A percentile compares a stretch with the other conserved stretches of the same genome.
Conservation (phyloP, 2,113 vertebrate species). For the Trochalopteron elliotii region DNA sequence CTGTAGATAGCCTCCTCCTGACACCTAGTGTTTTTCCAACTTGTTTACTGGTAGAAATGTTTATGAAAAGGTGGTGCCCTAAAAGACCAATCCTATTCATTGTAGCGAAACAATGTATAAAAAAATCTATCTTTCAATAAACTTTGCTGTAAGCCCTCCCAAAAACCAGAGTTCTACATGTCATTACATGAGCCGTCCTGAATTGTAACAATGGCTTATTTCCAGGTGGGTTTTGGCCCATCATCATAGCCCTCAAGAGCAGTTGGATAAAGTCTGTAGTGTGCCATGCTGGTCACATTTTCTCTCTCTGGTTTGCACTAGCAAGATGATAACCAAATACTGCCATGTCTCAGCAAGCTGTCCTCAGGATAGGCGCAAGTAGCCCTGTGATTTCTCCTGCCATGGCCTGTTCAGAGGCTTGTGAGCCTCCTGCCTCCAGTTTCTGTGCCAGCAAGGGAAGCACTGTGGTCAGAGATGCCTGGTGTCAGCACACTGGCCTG, state of each 20-base stretch:
- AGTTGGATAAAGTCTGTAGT: not conserved
- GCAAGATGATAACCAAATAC: not conserved
- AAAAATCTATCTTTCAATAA: too few species aligned
- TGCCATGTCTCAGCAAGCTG: not conserved
- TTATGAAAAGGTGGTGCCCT: too few species aligned
- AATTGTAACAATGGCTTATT: too few species aligned
- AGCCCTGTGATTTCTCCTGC: not conserved
- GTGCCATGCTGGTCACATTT: not conserved
- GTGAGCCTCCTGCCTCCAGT: not conserved
- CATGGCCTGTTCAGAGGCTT: not conserved
- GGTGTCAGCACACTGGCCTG: not conserved
- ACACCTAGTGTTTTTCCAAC: too few species aligned
- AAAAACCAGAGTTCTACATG: too few species aligned
- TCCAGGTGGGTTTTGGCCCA: not conserved
- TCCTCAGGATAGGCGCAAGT: not conserved
- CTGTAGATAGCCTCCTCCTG: too few species aligned
- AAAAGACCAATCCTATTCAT: too few species aligned
- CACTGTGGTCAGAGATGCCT: accelerated
- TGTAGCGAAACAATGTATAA: too few species aligned
- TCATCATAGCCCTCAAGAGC: not conserved
- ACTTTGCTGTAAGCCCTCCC: too few species aligned
- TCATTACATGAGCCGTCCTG: too few species aligned
- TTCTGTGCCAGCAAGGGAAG: not conserved
- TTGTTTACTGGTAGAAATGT: too few species aligned
- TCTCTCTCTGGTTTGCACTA: not conserved